phyloP scores from a whole-genome alignment of 2,113 vertebrate genomes.

The Monopterus albus region DNA sequence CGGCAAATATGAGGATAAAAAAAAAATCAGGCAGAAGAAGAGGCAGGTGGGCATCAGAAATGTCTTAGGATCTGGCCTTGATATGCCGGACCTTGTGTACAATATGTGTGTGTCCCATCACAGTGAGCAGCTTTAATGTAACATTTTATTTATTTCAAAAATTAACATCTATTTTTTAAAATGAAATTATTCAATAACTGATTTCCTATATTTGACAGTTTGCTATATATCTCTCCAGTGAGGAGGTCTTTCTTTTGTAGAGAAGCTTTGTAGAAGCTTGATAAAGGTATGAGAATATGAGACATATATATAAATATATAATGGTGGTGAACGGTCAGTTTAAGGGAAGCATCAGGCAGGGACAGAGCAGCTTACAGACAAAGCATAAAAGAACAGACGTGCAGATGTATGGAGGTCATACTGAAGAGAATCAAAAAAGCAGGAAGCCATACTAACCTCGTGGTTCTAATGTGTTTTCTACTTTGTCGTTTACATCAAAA shows the following conservation, averaged over 20 bases:
- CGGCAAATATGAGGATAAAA: neutral
- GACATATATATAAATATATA: no score
- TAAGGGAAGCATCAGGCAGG: conserved; percentile 20
- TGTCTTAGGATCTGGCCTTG: conserved; percentile 20
- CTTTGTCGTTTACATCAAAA: conserved; percentile 99
- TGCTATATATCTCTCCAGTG: neutral
- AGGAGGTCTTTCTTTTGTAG: conserved; percentile 18
- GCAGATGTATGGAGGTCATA: conserved; percentile 62
- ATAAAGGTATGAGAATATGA: no score
- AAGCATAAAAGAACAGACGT: conserved; percentile 77
- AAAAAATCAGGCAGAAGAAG: conserved; percentile 11
- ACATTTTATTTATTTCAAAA: no score
- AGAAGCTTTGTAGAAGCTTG: no score
- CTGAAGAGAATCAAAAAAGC: conserved; percentile 86
- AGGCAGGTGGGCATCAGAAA: conserved; percentile 30
- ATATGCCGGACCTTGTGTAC: neutral
- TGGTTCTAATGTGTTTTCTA: conserved; percentile 99
- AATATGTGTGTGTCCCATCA: neutral
- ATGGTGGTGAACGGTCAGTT: no score
- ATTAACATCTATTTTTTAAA: neutral
- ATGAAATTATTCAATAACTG: neutral
- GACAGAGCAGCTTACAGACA: conserved; percentile 49
- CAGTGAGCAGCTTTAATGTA: neutral
- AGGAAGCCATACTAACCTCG: conserved; percentile 99
- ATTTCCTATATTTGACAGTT: conserved; percentile 6